Conservation (phyloP, 2,113 vertebrate genomes). For the Tyto alba region DNA sequence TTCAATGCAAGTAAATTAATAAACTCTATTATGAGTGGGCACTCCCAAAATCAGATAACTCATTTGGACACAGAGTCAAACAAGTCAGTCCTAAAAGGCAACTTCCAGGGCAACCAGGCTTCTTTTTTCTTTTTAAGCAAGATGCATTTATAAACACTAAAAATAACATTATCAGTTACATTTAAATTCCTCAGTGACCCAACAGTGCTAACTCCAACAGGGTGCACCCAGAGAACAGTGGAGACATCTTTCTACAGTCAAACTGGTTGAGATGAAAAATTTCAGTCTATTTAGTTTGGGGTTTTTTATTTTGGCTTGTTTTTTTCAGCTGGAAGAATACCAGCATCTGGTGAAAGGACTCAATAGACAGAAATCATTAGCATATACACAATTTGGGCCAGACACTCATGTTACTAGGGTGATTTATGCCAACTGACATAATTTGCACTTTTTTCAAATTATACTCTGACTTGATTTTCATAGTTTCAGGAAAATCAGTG, state of each 20-base stretch:
- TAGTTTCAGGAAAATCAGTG: not conserved
- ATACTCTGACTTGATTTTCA: not conserved
- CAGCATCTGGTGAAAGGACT: not conserved
- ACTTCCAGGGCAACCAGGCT: not conserved
- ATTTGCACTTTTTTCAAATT: not conserved
- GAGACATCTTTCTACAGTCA: not conserved
- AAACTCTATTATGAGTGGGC: not conserved
- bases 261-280: not conserved
- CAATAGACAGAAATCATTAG: not conserved
- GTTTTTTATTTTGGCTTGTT: not conserved
- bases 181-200: not conserved
- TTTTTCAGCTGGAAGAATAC: not conserved
- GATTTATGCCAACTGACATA: not conserved
- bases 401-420: not conserved
- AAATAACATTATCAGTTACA: not conserved
- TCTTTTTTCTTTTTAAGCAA: not conserved
- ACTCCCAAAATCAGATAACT: not conserved
- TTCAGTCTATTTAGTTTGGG: not conserved
- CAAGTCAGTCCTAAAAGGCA: not conserved
- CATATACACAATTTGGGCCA: not conserved
- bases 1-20: not conserved
- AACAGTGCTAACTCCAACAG: not conserved
- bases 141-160: not conserved
- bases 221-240: not conserved
- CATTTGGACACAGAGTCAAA: not conserved